Base-by-base conservation (phyloP, 1,140 invertebrate species). In the Pollicipes pollicipes region DNA sequence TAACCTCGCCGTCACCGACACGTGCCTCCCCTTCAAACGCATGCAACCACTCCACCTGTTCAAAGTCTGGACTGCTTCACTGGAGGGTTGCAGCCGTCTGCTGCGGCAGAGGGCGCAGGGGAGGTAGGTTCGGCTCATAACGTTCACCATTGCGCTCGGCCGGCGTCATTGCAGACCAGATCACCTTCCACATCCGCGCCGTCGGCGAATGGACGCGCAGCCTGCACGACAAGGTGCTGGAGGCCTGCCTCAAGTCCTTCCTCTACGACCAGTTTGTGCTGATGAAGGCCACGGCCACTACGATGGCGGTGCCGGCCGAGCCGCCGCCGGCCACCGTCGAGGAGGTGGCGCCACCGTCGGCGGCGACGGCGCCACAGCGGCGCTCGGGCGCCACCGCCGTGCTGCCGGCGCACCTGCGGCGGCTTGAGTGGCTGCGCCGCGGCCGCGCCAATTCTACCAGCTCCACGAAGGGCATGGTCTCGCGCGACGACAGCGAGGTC, bases 121-220 rank as follows among this genome's bases (percentile, higher is more conserved):
- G 64, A 70, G 26, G 3, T 68, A 68, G 4, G 31, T 45, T 71
- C 27, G 2, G 26, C 32, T 8, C n/a, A n/a, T n/a, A n/a, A n/a
- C n/a, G n/a, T n/a, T n/a, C n/a, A n/a, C 69, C 32, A 10, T 13
- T 58, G 28, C n/a, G 3, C 31, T 24, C 27, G 30, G 64, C 68
- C 30, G 68, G n/a, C n/a, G n/a, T n/a, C n/a, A n/a, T 76, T 79
- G 37, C 77, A 91, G 92, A 91, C 76, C 88, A 91, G 76, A 87
- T 97, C 78, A 95, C 91, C 88, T 81, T 97, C 0, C 95, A 97
- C 79, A 90, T 98, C 71, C 84, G 94, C 72, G 92, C 88, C 10
- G 91, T 94, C 0, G 75, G 75, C 16, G 75, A 74, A 27, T 76
- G 75, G 75, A 76, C 75, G 6, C 70, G 70, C 30, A 64, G 72